These are phyloP conservation scores for Chiloscyllium plagiosum DNA, from an alignment of 2,113 vertebrate genomes.

Conservation along the genomic window DNA sequence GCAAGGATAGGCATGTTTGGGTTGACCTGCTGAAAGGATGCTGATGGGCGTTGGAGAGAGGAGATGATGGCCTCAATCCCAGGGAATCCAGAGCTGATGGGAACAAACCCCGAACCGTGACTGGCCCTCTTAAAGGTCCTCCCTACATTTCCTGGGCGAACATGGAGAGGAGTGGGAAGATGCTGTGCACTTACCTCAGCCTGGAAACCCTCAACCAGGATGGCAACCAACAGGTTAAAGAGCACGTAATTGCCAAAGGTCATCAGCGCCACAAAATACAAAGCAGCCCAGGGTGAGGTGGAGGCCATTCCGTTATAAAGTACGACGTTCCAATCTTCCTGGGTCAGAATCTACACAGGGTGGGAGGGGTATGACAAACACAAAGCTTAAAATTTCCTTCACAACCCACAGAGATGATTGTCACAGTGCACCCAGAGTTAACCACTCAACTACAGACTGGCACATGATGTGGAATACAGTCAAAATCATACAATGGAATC, in stretches of 20 bases:
- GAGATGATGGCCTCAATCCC: background rate
- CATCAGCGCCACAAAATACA: conserved; percentile 96
- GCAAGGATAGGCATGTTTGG: no score
- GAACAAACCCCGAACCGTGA: no score
- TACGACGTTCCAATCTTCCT: conserved; percentile 94
- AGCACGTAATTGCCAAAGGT: conserved; percentile 95
- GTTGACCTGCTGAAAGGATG: background rate
- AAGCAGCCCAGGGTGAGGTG: conserved; percentile 83
- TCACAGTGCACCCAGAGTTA: background rate
- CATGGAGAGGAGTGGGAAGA: background rate
- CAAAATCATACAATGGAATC: no score
- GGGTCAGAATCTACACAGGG: conserved; percentile 77
- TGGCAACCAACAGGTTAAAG: conserved; percentile 92
- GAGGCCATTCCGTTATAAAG: conserved; percentile 91
- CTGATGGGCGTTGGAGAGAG: background rate
- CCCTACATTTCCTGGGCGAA: background rate
- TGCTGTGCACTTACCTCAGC: conserved; percentile 67
- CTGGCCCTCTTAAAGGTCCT: no score
- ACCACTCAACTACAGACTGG: background rate
- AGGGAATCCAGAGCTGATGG: background rate
- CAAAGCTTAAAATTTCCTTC: background rate
- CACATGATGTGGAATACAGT: background rate
- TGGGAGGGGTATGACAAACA: background rate
- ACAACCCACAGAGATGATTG: background rate
- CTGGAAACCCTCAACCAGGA: conserved; percentile 93